A percentile compares a stretch with the other conserved stretches of the same genome.
Conservation (phyloP, 2,888 invertebrate genomes). For the Agrypnus murinus region DNA sequence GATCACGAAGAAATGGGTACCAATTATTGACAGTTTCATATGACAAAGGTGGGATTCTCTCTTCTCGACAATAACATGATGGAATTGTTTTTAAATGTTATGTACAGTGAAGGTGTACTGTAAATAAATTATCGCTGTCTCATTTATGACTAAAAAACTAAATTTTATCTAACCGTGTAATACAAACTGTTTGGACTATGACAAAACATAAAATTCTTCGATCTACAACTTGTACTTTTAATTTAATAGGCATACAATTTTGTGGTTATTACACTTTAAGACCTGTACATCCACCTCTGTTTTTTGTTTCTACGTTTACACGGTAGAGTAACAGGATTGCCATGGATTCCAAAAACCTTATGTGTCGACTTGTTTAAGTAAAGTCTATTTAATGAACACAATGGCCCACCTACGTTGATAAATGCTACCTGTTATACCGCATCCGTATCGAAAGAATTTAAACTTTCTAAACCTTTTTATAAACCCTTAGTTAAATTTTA, state of each 20-base stretch:
- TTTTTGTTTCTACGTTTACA: slow-evolving; percentile 50
- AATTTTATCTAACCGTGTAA: slow-evolving; percentile 25
- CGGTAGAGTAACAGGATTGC: slow-evolving; percentile 49
- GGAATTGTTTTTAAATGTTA: too few relatives aligned
- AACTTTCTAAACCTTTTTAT: slow-evolving; percentile 3
- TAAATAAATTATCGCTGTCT: too few relatives aligned
- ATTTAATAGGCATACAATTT: slow-evolving; percentile 36
- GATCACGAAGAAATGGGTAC: too few relatives aligned
- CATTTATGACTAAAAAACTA: background rate
- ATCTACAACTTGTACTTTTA: slow-evolving; percentile 9
- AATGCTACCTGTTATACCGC: slow-evolving; percentile 46
- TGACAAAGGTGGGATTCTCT: too few relatives aligned
- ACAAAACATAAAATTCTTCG: slow-evolving; percentile 4
- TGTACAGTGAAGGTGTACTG: too few relatives aligned
- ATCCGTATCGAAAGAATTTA: slow-evolving; percentile 46
- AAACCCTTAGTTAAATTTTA: slow-evolving; percentile 1
- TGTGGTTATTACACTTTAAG: slow-evolving; percentile 47
- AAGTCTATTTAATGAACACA: slow-evolving; percentile 53
- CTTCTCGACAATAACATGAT: too few relatives aligned
- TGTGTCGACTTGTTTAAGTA: slow-evolving; percentile 47
- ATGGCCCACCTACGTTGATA: slow-evolving; percentile 54
- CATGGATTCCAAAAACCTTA: slow-evolving; percentile 48
- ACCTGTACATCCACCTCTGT: slow-evolving; percentile 29
- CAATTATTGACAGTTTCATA: too few relatives aligned
- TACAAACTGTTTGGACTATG: slow-evolving; percentile 3